Percentiles rank a stretch among this genome's conserved stretches.
Evolutionary conservation across 2,888 invertebrate species (phyloP).

Genomic region (Lepidonotus clava): DNA sequence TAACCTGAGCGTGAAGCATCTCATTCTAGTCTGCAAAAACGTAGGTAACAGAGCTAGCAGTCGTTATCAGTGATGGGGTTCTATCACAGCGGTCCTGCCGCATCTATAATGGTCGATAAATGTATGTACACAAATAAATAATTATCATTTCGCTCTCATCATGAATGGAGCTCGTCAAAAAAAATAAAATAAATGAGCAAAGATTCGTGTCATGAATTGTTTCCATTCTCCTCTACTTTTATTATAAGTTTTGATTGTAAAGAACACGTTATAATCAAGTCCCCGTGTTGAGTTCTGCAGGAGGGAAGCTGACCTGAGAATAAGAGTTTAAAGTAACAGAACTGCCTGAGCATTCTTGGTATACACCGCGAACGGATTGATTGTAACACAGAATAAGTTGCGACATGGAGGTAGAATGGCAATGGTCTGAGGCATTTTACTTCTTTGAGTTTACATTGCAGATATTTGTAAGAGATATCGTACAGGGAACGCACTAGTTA

Average conservation of each 20-base stretch:
- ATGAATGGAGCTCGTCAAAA: neutral
- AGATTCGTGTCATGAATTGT: neutral
- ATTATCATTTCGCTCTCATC: neutral
- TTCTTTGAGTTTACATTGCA: too few species aligned
- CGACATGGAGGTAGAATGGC: too few species aligned
- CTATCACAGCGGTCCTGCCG: constrained; percentile 11
- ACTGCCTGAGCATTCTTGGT: too few species aligned
- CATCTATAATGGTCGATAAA: neutral
- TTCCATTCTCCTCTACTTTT: neutral
- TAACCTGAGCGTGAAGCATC: neutral
- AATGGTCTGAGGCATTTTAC: too few species aligned
- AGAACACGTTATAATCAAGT: neutral
- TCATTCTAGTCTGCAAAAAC: neutral
- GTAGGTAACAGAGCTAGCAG: neutral
- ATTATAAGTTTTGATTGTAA: neutral
- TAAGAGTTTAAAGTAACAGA: neutral
- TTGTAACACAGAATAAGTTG: too few species aligned
- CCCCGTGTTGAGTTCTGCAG: neutral
- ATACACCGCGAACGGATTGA: too few species aligned
- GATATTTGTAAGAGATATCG: too few species aligned
- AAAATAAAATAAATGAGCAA: neutral
- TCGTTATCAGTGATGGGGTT: neutral
- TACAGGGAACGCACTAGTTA: too few species aligned
- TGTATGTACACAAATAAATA: constrained; percentile 21
- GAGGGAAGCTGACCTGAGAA: neutral